Percentiles rank a stretch among this genome's conserved stretches.
Evolutionary conservation across 2,113 vertebrate species (phyloP).

Genomic region (human): GRCh38 chr11:114252501-114253000

Average conservation of each 20-base stretch:
- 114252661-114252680: constrained; percentile 70
- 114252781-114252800: constrained; percentile 70
- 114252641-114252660: constrained; percentile 46
- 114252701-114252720: constrained; percentile 70
- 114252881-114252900: neutral
- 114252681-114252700: constrained; percentile 78
- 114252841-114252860: constrained; percentile 79
- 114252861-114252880: neutral
- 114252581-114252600: constrained; percentile 85
- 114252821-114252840: constrained; percentile 65
- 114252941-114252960: constrained; percentile 84
- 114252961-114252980: constrained; percentile 85
- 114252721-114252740: constrained; percentile 72
- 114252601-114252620: constrained; percentile 87
- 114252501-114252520: neutral
- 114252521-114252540: neutral
- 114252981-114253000: constrained; percentile 93
- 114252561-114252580: constrained; percentile 82
- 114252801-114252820: constrained; percentile 30
- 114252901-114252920: constrained; percentile 32
- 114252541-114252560: constrained; percentile 81
- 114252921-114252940: constrained; percentile 75
- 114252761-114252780: constrained; percentile 76
- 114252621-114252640: neutral
- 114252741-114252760: constrained; percentile 70